Conservation (phyloP, 2,888 invertebrate species). For the Altica lythri region DNA sequence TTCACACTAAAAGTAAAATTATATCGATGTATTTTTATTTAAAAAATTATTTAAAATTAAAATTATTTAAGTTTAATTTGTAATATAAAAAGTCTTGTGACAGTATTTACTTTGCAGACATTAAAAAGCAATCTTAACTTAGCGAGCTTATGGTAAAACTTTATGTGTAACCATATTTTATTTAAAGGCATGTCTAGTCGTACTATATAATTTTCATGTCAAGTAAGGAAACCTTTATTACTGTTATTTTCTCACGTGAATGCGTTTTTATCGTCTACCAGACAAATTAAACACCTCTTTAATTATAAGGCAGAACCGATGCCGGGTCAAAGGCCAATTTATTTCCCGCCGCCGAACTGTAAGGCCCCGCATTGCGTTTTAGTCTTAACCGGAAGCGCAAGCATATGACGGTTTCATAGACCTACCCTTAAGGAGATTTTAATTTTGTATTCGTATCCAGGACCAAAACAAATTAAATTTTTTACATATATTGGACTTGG, state of each 20-base stretch:
- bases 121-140: background rate
- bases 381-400: background rate
- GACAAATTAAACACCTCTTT: constrained; percentile 14
- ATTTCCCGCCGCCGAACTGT: background rate
- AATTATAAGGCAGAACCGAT: constrained; percentile 13
- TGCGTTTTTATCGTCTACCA: constrained; percentile 9
- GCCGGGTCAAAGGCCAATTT: constrained; percentile 15
- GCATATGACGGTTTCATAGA: background rate
- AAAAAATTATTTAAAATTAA: no score
- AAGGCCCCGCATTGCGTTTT: background rate
- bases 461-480: no score
- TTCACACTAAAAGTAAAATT: no score
- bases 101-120: background rate
- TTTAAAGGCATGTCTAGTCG: background rate
- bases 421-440: no score
- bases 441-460: no score
- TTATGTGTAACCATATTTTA: constrained; percentile 6
- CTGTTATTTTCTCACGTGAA: constrained; percentile 12
- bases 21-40: no score
- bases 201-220: constrained; percentile 8
- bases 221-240: constrained; percentile 11
- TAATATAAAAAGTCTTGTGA: no score
- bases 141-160: background rate
- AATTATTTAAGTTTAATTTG: no score
- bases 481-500: no score